Base-by-base conservation (phyloP, 2,888 invertebrate species). In the Caenorhabditis sp. region DNA sequence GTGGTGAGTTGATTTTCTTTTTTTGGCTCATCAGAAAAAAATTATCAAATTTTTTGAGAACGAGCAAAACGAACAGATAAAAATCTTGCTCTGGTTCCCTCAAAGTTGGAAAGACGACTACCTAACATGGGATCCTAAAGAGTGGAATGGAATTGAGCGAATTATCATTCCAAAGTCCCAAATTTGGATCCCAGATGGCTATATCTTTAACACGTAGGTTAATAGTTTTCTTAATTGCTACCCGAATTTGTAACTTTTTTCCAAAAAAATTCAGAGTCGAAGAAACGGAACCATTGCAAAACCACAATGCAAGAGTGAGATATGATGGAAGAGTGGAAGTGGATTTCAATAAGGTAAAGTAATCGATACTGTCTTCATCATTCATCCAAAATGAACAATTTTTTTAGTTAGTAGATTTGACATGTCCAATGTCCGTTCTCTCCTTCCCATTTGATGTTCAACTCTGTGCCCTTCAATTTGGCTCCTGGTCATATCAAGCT, bases 181-280 rank as follows among this genome's bases (percentile, higher is more conserved):
- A 50, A 84, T 88, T 28, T 88, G 87, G 87, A 77, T 87, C 28
- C 88, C 88, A 15, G 88, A 88, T 72, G 88, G 88, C 6, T 87
- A 87, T 68, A 88, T 88, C 20, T 88, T 88, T 60, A 87, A 88
- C 62, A 88, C 88, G 88, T 88, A 35, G 22, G 87, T 77, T 55
- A n/a, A 51, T 50, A 56, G 4, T 32, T 55, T 53, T 22, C 32
- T 69, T 37, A n/a, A n/a, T n/a, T n/a, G n/a, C 11, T 15, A n/a
- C 15, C 9, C 40, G 13, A 9, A 32, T 32, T 32, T 32, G 32
- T n/a, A 40, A 15, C 4, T 24, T 18, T 26, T 26, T 55, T 53
- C 8, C 15, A 5, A 15, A 11, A 56, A 9, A 22, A 9, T 82
- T 62, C 65, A 88, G 88, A 22, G 88, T 88, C 0, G 88, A 88